Evolutionary conservation across 1,140 invertebrate genomes (phyloP).

Genomic region (Argopecten irradians): DNA sequence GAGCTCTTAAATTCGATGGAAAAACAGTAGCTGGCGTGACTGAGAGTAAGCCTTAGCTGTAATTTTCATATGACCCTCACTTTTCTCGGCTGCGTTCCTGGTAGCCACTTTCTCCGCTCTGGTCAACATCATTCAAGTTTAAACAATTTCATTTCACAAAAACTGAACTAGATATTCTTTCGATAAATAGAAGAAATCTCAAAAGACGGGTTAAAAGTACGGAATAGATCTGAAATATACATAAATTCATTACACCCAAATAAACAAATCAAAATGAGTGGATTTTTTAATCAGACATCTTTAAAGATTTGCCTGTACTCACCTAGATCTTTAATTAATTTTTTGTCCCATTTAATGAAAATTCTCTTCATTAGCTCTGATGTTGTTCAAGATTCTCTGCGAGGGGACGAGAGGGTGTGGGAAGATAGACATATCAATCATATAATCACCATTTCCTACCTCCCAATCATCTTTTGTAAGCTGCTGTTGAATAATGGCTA

Average conservation of each 20-base stretch:
- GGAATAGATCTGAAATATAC: no score
- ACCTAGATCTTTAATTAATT: slow-evolving; percentile 67
- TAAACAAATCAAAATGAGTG: not conserved
- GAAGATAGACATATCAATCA: not conserved
- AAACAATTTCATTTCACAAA: not conserved
- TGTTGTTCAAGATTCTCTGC: slow-evolving; percentile 67
- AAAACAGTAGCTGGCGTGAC: no score
- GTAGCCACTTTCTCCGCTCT: slow-evolving; percentile 65
- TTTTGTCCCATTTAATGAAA: slow-evolving; percentile 68
- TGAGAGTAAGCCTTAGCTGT: slow-evolving; percentile 68
- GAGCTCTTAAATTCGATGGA: no score
- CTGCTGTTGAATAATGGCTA: no score
- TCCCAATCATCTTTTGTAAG: no score
- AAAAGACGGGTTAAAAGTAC: no score
- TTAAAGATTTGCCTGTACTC: slow-evolving; percentile 40
- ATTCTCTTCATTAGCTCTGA: slow-evolving; percentile 64
- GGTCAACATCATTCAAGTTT: not conserved
- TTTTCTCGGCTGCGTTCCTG: slow-evolving; percentile 69
- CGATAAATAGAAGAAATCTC: no score
- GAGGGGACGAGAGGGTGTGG: no score
- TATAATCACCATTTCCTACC: no score
- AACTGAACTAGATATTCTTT: no score
- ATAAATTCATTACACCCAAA: not conserved
- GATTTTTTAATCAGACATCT: not conserved
- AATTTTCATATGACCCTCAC: no score